Evolutionary conservation across 2,888 invertebrate species (phyloP), one percentile per base, ranked within the genome.

Genomic region (Celastrina argiolus): DNA sequence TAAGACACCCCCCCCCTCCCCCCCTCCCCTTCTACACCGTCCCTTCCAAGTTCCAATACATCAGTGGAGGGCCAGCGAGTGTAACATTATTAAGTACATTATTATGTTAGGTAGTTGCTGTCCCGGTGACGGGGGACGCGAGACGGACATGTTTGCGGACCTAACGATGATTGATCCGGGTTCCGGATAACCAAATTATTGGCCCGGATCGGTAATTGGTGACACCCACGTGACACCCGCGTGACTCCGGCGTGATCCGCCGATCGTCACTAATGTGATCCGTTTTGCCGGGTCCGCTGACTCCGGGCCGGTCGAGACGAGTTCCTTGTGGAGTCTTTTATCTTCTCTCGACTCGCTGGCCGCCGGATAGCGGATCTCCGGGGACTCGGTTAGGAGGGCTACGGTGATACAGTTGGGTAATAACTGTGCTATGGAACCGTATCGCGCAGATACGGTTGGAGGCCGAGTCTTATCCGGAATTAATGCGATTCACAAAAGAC

Each of bases 91-190:
- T 22, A 26, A 22, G 51, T 22, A 51, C 22, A 51, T 26, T 26
- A 51, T 51, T 51, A 51, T 51, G 51, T 51, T 51, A 51, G 5
- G 45, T 45, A 45, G 45, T 45, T 18, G 45, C 16, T 7, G 16
- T 1, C 45, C 10, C 10, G 10, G 36, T 0, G 36, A 36, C 36
- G 10, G 51, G 22, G 22, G 22, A 26, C 51, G 51, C 22, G 45
- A 22, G 31, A 34, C 10, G 34, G 59, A 34, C 34, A 34, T 59
- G 59, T 59, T 59, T 59, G 16, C 59, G 16, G 34, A 12, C 18
- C 31, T 59, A 59, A 59, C 59, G 34, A 59, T 59, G 59, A 59
- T 59, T 59, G 59, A 59, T 59, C 59, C 59, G 59, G 59, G 59
- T 59, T 18, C 34, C 51, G 5, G 22, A 12, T 51, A 51, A 51